A percentile compares a stretch with the other conserved stretches of the same genome.
Evolutionary conservation across 2,113 vertebrate species (phyloP).

Genomic region (Pluvialis apricaria): DNA sequence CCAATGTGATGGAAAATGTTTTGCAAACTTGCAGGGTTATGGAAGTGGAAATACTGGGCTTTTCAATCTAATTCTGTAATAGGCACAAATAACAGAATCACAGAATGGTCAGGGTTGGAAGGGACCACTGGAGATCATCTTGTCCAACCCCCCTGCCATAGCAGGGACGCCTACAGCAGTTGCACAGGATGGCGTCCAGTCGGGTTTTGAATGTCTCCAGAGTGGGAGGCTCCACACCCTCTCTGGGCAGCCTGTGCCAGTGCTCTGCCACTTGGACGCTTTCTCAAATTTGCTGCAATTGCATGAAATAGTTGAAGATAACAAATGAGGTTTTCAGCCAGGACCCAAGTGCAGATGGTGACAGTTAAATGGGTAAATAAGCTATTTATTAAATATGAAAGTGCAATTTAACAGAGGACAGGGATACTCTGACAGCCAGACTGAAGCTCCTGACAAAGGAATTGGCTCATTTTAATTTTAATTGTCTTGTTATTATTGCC

Average conservation of each 20-base stretch:
- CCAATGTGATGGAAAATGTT: background rate
- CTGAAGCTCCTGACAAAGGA: background rate
- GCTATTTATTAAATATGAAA: background rate
- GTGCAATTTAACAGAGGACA: background rate
- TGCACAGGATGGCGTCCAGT: no score
- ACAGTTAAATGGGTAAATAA: background rate
- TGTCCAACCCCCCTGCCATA: no score
- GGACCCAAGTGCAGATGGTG: background rate
- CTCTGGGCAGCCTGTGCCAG: no score
- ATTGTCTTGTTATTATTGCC: background rate
- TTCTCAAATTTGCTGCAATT: background rate
- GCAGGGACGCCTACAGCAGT: no score
- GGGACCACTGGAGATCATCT: no score
- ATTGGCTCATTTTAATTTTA: background rate
- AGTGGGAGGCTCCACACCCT: no score
- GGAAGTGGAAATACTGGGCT: background rate
- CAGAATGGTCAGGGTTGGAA: no score
- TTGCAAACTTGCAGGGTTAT: background rate
- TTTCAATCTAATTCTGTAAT: background rate
- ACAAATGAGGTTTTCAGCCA: background rate
- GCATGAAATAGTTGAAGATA: background rate
- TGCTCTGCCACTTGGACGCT: no score
- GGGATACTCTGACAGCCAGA: background rate
- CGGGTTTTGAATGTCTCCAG: no score
- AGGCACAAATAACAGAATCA: no score